Percentiles rank a stretch among this genome's conserved stretches.
Conservation (phyloP, 2,113 vertebrate species). For the Columba livia region DNA sequence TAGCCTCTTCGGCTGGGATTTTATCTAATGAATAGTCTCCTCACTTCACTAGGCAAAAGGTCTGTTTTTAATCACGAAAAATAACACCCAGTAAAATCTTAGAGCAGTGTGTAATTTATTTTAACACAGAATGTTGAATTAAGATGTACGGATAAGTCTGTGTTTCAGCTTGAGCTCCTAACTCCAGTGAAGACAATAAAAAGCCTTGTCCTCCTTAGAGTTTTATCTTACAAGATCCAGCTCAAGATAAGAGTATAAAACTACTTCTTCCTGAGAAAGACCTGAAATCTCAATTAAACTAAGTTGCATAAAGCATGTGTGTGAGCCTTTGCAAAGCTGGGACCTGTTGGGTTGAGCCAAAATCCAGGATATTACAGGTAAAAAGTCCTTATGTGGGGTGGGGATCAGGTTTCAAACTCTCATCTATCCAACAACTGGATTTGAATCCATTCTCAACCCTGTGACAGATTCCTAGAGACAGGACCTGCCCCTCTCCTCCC, state of each 20-base stretch:
- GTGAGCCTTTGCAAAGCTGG: neutral
- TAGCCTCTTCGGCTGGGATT: neutral
- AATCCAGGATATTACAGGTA: neutral
- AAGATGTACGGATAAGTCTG: neutral
- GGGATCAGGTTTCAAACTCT: neutral
- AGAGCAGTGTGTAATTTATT: neutral
- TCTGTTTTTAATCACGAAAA: conserved; percentile 12
- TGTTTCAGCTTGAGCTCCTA: neutral
- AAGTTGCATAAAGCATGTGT: neutral
- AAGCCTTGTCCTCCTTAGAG: neutral
- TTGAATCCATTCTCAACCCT: neutral
- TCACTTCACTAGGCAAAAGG: neutral
- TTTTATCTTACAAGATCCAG: neutral
- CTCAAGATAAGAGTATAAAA: neutral
- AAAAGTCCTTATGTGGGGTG: neutral
- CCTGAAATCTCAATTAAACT: neutral
- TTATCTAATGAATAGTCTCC: conserved; percentile 20
- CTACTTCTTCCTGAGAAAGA: neutral
- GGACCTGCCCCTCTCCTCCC: neutral
- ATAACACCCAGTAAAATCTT: neutral
- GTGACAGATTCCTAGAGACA: neutral
- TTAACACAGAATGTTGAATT: neutral
- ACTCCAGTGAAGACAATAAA: neutral
- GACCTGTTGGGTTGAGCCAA: neutral
- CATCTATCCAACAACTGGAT: neutral